phyloP scores from a whole-genome alignment of 2,113 vertebrate genomes.

The Solea solea region DNA sequence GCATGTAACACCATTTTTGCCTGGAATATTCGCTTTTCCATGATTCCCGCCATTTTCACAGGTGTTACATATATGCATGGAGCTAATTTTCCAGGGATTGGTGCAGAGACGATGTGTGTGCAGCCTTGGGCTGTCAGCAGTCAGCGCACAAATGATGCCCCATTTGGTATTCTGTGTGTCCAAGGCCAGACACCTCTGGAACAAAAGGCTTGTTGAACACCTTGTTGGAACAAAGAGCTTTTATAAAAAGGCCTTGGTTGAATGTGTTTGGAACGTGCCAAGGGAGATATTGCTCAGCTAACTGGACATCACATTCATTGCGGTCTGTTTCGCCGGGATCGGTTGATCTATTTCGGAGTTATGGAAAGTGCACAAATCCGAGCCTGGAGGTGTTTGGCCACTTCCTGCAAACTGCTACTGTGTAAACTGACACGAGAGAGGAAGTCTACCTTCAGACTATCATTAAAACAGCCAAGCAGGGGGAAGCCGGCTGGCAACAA shows the following conservation, averaged over 20 bases:
- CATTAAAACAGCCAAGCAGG: conserved; percentile 45
- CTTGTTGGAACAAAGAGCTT: conserved; percentile 73
- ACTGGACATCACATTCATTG: conserved; percentile 62
- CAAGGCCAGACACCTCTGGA: conserved; percentile 67
- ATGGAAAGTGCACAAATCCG: conserved; percentile 66
- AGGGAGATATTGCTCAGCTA: conserved; percentile 56
- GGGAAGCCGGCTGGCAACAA: conserved; percentile 24
- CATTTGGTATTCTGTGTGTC: conserved; percentile 69
- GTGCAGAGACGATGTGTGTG: conserved; percentile 49
- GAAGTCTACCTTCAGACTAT: conserved; percentile 42
- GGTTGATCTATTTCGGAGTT: conserved; percentile 70
- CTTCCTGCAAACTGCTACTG: conserved; percentile 55
- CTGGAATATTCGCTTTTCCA: conserved; percentile 11
- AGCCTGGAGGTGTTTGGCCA: conserved; percentile 73
- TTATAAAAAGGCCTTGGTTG: conserved; percentile 46
- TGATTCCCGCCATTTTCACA: conserved; percentile 51
- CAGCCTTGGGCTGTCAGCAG: conserved; percentile 73
- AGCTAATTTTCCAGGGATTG: conserved; percentile 65
- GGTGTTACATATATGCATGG: conserved; percentile 62
- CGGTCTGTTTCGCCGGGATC: conserved; percentile 56
- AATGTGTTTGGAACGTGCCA: conserved; percentile 33
- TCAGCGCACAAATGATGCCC: conserved; percentile 69
- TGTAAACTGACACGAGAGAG: conserved; percentile 42
- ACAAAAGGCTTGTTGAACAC: conserved; percentile 73
- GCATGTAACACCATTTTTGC: conserved; percentile 18